These are phyloP conservation scores for Acanthurus tractus DNA, from an alignment of 2,797 vertebrate genomes.

Conservation along the genomic window DNA sequence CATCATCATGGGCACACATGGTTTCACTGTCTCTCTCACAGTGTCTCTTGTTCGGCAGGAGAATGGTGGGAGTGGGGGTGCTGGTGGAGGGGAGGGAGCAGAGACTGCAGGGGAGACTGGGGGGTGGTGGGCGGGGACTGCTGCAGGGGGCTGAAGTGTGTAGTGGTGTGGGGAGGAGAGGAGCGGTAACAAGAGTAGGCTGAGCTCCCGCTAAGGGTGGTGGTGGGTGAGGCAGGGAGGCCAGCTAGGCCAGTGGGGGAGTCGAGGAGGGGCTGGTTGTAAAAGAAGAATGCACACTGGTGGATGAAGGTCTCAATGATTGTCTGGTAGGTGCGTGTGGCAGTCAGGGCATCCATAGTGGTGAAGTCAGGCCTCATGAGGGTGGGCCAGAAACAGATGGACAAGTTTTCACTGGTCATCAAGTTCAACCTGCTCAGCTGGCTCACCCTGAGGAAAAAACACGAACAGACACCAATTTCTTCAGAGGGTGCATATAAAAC, in stretches of 20 bases:
- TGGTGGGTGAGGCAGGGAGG: constrained; percentile 88
- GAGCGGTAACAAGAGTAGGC: constrained; percentile 85
- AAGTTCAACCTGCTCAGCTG: constrained; percentile 93
- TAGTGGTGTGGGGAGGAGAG: constrained; percentile 78
- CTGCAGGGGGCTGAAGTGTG: constrained; percentile 87
- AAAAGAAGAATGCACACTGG: constrained; percentile 96
- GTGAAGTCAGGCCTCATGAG: constrained; percentile 96
- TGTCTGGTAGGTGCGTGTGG: constrained; percentile 97
- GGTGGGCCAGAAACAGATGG: constrained; percentile 99
- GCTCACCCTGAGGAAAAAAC: constrained; percentile 88
- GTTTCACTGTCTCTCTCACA: constrained; percentile 88
- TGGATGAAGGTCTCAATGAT: constrained; percentile 99
- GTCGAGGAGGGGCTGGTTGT: constrained; percentile 90
- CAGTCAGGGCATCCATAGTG: constrained; percentile 97
- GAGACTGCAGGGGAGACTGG: constrained; percentile 90
- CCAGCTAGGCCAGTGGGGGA: constrained; percentile 86
- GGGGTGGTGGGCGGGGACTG: constrained; percentile 91
- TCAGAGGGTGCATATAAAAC: constrained; percentile 6
- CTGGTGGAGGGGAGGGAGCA: constrained; percentile 88
- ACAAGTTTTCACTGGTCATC: constrained; percentile 98
- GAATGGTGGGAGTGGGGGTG: constrained; percentile 85
- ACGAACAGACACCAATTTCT: constrained; percentile 18
- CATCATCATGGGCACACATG: constrained; percentile 76
- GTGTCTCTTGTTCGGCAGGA: constrained; percentile 91
- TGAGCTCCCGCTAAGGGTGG: constrained; percentile 78